These are phyloP conservation scores for Gracilinanus agilis DNA, from an alignment of 2,113 vertebrate species.

Conservation along the genomic window DNA sequence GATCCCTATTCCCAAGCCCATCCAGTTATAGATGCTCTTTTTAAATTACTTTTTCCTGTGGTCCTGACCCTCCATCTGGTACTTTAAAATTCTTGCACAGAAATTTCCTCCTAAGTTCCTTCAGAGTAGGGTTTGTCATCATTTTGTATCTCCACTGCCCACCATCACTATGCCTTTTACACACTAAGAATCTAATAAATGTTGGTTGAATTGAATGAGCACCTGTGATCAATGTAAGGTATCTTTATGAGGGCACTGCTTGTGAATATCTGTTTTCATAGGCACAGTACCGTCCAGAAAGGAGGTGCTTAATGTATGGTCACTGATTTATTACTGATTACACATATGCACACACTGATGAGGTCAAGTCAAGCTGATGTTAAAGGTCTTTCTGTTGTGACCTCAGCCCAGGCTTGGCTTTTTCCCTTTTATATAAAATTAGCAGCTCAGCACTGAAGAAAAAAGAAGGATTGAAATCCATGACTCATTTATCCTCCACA, in stretches of 20 bases:
- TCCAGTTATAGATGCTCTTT: background rate
- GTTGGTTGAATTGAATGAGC: background rate
- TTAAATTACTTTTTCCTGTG: background rate
- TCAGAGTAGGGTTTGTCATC: background rate
- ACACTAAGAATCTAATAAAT: background rate
- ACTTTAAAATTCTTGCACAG: background rate
- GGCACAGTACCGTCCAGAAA: background rate
- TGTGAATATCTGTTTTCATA: background rate
- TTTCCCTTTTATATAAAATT: background rate
- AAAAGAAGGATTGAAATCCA: background rate
- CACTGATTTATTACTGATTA: background rate
- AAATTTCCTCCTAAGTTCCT: constrained; percentile 6
- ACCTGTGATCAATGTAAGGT: background rate
- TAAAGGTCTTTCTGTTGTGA: constrained; percentile 43
- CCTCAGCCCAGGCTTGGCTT: constrained; percentile 26
- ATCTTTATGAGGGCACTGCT: background rate
- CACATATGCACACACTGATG: background rate
- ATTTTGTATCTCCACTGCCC: background rate
- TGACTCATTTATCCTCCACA: background rate
- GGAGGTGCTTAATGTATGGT: constrained; percentile 22
- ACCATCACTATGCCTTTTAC: background rate
- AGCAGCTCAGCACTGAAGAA: background rate
- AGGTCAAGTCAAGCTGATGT: constrained; percentile 1
- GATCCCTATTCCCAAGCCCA: background rate
- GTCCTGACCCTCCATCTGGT: background rate